These are phyloP conservation scores for Drosophila lutescens DNA, from an alignment of 2,888 invertebrate species.

Conservation along the genomic window DNA sequence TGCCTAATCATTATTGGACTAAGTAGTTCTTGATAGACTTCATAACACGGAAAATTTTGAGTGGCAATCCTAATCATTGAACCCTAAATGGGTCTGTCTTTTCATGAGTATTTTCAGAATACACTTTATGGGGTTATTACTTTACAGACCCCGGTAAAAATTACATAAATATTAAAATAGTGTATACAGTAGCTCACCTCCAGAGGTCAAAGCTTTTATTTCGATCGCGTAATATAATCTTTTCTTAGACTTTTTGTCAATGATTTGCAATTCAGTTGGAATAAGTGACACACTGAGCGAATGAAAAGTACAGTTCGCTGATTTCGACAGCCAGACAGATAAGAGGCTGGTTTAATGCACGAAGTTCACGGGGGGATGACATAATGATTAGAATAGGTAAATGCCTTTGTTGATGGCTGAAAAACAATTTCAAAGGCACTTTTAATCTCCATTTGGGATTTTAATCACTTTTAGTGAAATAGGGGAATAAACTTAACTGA, in stretches of 20 bases:
- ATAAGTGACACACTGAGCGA: constrained; percentile 23
- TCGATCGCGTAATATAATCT: constrained; percentile 3
- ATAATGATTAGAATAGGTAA: not conserved
- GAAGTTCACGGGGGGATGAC: not conserved
- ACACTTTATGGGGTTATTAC: not conserved
- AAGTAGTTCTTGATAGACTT: no score
- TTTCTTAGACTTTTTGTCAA: not conserved
- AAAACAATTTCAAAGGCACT: not conserved
- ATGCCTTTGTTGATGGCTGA: not conserved
- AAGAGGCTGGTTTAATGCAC: not conserved
- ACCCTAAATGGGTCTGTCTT: not conserved
- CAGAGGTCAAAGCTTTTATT: constrained; percentile 3
- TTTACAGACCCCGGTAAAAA: not conserved
- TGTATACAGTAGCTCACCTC: no score
- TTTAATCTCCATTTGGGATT: not conserved
- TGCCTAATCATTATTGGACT: not conserved
- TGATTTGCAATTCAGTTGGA: constrained; percentile 22
- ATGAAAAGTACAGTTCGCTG: constrained; percentile 58
- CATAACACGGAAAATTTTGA: not conserved
- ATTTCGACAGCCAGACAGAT: constrained; percentile 23
- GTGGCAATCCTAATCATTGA: not conserved
- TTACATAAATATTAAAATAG: not conserved
- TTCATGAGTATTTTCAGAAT: not conserved
- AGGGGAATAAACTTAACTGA: no score
- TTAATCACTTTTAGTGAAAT: no score